Evolutionary conservation across 2,888 invertebrate species (phyloP), one percentile per base, ranked within the genome.

Genomic region (Iphiclides podalirius): DNA sequence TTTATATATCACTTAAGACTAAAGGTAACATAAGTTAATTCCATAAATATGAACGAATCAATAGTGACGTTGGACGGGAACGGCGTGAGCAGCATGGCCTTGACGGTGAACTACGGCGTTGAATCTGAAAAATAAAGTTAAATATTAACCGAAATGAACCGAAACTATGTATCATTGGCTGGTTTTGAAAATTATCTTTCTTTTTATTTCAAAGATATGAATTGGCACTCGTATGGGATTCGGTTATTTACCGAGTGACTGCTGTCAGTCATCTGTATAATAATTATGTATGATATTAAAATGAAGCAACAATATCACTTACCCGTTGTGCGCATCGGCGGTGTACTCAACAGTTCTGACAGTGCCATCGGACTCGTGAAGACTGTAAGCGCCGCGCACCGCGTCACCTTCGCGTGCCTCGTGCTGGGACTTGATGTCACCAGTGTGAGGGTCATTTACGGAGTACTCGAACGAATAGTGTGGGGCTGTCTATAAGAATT

Each of bases 311-410:
- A n/a, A n/a, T n/a, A n/a, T n/a, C n/a, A n/a, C 39, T 64, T 70
- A 88, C 74, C 90, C 90, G 49, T 72, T 64, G 58, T 88, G 79
- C 46, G 89, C 79, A 61, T 89, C 90, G 34, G 86, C 88, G 53
- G 78, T 80, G 66, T 90, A 90, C 60, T 89, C 84, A 16, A 90
- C 90, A 37, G 84, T 86, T 61, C 90, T 80, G 64, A 87, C 64
- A 55, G 90, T 88, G 49, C 90, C 90, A 49, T 87, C 89, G 26
- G 90, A 73, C 55, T 84, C 82, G 57, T 86, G 80, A 39, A 89
- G 70, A 42, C 78, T 80, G 68, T 91, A 91, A 60, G 86, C 44
- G 89, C 90, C 59, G 14, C 28, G 52, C 12, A 89, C 89, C 11
- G 61, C 70, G 60, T 89, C 88, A 4, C 89, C 90, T 49, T 89